Evolutionary conservation across 2,888 invertebrate genomes (phyloP), one percentile per base, ranked within the genome.

Genomic region (Eutolmus rufibarbis): DNA sequence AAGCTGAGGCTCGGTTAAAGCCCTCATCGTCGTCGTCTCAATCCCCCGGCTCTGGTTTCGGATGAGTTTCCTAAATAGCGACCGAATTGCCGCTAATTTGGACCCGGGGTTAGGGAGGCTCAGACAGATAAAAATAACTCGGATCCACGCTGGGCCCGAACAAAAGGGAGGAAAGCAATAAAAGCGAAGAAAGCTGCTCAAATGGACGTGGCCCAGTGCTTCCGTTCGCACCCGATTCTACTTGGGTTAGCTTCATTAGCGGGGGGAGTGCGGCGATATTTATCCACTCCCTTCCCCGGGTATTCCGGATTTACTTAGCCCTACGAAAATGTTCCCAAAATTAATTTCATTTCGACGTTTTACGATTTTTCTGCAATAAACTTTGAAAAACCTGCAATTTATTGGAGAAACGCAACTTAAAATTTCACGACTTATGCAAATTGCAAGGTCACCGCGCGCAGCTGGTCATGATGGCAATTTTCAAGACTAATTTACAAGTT

Each of bases 51-150:
- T 66, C 66, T 28, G 9, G 23, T 28, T 23, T n/a, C 43, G 78
- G 37, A n/a, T 23, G 40, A 43, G 23, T 43, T 78, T 43, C 40
- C 37, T 43, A 78, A 78, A 78, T 43, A 28, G 78, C 19, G 23
- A 23, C 23, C 23, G 43, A 78, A 78, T 46, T 78, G 78, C 78
- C 12, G 78, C 78, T 78, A 78, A 78, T 78, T 78, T 78, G 40
- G 9, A 12, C 40, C 43, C 23, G 19, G 37, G 37, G 19, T n/a
- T 51, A 66, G 66, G 66, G 78, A 2, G 37, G 78, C 12, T 78
- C 78, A 43, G 78, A 14, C 40, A 23, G 78, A 78, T 78, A 78
- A 78, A 78, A 78, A 78, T 78, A 78, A 23, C 78, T 78, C 14
- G 43, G 78, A 43, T 78, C 40, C 43, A 78, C 5, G 43, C 23